Percentiles rank a stretch among this genome's conserved stretches.
Evolutionary conservation across 2,113 vertebrate species (phyloP).

Genomic region (Antechinus flavipes): DNA sequence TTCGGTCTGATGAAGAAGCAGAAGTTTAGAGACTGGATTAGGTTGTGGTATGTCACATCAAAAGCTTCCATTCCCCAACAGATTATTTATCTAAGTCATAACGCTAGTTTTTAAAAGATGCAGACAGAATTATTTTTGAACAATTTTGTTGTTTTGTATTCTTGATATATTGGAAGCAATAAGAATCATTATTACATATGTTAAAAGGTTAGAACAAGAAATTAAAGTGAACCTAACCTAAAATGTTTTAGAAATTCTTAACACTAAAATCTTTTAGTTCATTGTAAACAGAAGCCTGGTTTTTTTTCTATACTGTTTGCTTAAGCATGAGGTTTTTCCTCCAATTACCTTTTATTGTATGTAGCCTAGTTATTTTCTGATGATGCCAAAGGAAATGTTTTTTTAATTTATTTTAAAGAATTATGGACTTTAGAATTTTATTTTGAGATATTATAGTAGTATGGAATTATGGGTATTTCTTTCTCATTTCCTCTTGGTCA

Average conservation of each 20-base stretch:
- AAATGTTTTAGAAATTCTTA: constrained; percentile 65
- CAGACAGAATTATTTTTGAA: constrained; percentile 69
- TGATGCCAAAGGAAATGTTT: constrained; percentile 88
- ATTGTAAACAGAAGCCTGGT: constrained; percentile 76
- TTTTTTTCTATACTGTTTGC: constrained; percentile 70
- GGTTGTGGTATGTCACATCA: constrained; percentile 72
- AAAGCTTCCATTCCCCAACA: constrained; percentile 68
- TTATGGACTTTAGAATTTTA: constrained; percentile 65
- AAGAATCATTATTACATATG: constrained; percentile 77
- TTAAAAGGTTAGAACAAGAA: constrained; percentile 72
- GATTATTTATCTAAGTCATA: constrained; percentile 67
- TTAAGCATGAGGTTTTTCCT: constrained; percentile 71
- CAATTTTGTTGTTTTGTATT: constrained; percentile 69
- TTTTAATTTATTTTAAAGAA: constrained; percentile 79
- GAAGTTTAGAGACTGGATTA: constrained; percentile 71
- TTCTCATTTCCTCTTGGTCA: constrained; percentile 60
- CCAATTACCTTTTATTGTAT: constrained; percentile 74
- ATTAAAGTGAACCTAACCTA: constrained; percentile 64
- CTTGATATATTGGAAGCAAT: constrained; percentile 75
- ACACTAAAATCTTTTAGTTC: constrained; percentile 71
- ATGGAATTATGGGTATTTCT: constrained; percentile 51
- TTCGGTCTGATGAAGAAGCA: constrained; percentile 74
- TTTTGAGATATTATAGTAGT: constrained; percentile 65
- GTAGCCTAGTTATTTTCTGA: constrained; percentile 81
- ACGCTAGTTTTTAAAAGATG: constrained; percentile 40